phyloP scores from a whole-genome alignment of 2,888 invertebrate genomes.

The Boloria euphrosyne region DNA sequence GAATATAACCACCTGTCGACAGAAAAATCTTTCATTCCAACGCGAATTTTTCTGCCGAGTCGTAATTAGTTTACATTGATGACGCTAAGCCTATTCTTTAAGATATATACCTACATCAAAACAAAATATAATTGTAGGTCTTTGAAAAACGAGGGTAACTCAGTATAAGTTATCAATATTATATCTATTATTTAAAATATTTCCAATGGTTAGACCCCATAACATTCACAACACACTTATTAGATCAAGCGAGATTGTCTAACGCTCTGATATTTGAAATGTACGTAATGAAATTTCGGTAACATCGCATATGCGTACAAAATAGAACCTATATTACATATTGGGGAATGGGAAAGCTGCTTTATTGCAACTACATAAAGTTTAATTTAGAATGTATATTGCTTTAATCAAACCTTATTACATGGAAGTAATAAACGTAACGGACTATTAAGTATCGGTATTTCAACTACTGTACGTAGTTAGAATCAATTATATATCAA shows the following conservation, averaged over 20 bases:
- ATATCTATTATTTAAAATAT: not conserved
- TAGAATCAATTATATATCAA: constrained; percentile 6
- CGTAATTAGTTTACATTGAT: no score
- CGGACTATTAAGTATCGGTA: constrained; percentile 25
- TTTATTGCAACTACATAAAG: not conserved
- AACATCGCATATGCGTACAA: constrained; percentile 4
- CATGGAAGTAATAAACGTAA: constrained; percentile 29
- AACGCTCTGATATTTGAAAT: constrained; percentile 11
- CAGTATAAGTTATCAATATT: no score
- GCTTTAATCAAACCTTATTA: constrained; percentile 34
- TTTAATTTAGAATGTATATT: not conserved
- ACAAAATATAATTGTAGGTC: no score
- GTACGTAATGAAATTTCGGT: constrained; percentile 15
- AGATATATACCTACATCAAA: no score
- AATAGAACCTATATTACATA: not conserved
- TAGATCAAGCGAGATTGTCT: not conserved
- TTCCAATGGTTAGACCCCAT: not conserved
- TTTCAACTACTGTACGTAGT: constrained; percentile 6
- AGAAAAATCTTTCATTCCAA: no score
- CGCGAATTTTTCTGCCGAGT: no score
- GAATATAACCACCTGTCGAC: no score
- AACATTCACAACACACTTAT: constrained; percentile 4
- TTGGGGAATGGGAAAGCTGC: not conserved
- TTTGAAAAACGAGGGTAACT: no score
- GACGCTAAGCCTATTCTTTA: no score